A percentile compares a stretch with the other conserved stretches of the same genome.
Conservation (phyloP, 2,113 vertebrate species). For the Nothocercus julius region DNA sequence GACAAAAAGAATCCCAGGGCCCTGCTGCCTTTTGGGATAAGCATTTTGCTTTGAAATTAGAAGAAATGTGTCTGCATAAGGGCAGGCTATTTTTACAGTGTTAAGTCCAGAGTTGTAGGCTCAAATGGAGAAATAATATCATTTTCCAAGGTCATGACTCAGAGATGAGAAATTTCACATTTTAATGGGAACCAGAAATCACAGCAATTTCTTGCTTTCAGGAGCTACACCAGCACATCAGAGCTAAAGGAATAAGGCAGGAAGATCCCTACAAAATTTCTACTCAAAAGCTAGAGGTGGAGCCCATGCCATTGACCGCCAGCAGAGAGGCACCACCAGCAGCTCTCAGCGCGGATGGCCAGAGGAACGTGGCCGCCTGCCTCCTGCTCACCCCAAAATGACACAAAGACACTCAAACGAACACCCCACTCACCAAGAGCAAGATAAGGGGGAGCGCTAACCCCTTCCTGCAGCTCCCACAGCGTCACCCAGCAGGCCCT, state of each 20-base stretch:
- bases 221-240: no score
- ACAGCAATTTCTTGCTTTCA: background rate
- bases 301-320: no score
- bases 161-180: background rate
- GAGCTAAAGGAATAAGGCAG: background rate
- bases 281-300: no score
- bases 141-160: background rate
- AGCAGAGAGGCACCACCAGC: background rate
- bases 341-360: background rate
- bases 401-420: background rate
- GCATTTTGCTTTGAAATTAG: background rate
- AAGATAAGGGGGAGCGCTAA: background rate
- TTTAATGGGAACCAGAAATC: background rate
- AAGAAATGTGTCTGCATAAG: background rate
- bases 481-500: no score
- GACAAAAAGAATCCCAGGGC: background rate
- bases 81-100: background rate
- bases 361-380: background rate
- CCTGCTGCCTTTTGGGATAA: background rate
- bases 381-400: background rate
- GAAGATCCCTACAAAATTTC: no score
- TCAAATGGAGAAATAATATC: background rate
- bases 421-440: rapidly evolving
- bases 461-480: no score
- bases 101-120: background rate